Conservation (phyloP, 2,113 vertebrate species). For the Caloenas nicobarica region DNA sequence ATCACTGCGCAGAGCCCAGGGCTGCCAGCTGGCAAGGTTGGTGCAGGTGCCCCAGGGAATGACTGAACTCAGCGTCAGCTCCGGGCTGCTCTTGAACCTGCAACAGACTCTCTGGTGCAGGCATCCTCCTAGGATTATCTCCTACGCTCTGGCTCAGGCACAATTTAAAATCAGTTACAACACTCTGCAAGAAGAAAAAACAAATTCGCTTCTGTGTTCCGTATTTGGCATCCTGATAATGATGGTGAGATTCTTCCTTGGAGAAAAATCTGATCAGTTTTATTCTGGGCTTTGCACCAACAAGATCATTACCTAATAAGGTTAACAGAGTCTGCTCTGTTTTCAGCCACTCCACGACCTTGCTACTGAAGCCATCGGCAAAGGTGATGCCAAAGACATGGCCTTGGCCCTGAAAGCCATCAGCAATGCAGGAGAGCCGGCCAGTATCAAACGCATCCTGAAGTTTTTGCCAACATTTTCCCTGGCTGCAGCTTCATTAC, state of each 20-base stretch:
- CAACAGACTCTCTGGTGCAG: not conserved
- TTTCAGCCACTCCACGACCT: conserved; percentile 83
- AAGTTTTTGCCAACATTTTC: conserved; percentile 83
- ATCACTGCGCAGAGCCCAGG: not conserved
- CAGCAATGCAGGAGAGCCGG: conserved; percentile 85
- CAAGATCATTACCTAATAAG: not conserved
- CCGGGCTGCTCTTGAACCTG: not conserved
- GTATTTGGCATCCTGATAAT: accelerated
- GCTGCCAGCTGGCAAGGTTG: not conserved
- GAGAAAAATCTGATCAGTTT: not conserved
- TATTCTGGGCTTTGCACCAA: not conserved
- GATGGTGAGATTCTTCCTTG: not conserved
- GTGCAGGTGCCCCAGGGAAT: not conserved
- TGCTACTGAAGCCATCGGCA: conserved; percentile 71
- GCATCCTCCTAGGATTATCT: not conserved
- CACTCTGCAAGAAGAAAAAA: not conserved
- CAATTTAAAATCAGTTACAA: not conserved
- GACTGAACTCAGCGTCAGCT: not conserved
- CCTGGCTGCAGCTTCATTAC: conserved; percentile 61
- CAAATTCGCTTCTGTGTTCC: not conserved
- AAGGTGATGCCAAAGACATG: conserved; percentile 68
- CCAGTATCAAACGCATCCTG: conserved; percentile 84
- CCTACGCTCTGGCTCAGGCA: not conserved
- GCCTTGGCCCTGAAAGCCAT: conserved; percentile 81
- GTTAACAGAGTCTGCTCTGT: not conserved